Base-by-base conservation (phyloP, 2,888 invertebrate genomes). In the Synergus itoensis region DNA sequence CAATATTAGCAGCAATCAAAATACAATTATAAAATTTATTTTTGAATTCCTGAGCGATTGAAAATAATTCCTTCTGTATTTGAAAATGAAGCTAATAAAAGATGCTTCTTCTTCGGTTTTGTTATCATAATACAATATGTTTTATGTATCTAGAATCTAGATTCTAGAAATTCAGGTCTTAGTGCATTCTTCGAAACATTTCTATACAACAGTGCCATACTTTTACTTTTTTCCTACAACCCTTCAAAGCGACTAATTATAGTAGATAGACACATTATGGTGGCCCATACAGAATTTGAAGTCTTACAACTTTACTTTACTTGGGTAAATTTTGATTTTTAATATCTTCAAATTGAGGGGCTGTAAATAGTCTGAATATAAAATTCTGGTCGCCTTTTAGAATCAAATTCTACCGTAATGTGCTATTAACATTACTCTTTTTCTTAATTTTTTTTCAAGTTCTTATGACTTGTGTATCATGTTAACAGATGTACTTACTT, bases 121-220 rank as follows among this genome's bases (percentile, higher is more conserved):
- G 11, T 40, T 18, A 41, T 18, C 4, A 65, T 41, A 40, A 43
- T 40, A 65, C n/a, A 41, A 41, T 40, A 41, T 4, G n/a, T 65
- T 65, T 41, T 9, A 28, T 28, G 28, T 28, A 65, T 65, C 40
- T 40, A 65, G n/a, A 41, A 18, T 65, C 40, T 65, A 43, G 41
- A 65, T 65, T 63, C 28, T 63, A 14, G 41, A 65, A 41, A 65
- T 18, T 65, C 65, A 18, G 40, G 11, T 65, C 16, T 41, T 40
- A 41, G 65, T 65, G 65, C 65, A 65, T 65, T 65, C 65, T 41
- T 65, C 41, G 41, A 65, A 14, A 64, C 40, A 64, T 64, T 28
- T 40, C 9, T 64, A 64, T 64, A 40, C 9, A 64, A 9, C 16
- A 36, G 64, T 64, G 64, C 64, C 64, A 64, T 18, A 57, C 40